phyloP scores from a whole-genome alignment of 2,888 invertebrate species.

The Stramonita haemastoma region DNA sequence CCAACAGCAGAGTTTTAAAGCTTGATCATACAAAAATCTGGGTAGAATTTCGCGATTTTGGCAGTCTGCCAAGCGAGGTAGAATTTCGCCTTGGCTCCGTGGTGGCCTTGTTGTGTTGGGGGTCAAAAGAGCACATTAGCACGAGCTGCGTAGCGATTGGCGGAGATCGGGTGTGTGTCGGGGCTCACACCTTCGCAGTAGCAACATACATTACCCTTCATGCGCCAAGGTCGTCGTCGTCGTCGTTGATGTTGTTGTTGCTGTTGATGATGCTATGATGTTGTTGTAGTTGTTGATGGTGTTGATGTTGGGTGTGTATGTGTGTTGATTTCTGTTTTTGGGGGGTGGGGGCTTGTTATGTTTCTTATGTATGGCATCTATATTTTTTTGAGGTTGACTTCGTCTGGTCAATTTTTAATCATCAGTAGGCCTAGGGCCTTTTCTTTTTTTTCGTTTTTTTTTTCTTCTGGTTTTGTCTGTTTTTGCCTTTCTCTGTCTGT shows the following conservation, averaged over 20 bases:
- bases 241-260: background rate
- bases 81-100: background rate
- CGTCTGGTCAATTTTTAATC: no score
- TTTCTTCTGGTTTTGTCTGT: no score
- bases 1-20: background rate
- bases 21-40: background rate
- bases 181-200: slow-evolving; percentile 56
- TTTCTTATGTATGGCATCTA: no score
- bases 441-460: no score
- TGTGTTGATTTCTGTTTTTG: background rate
- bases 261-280: background rate
- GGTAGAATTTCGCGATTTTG: background rate
- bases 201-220: slow-evolving; percentile 36
- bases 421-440: no score
- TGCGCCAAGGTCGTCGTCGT: background rate
- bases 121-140: background rate
- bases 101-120: background rate
- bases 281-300: background rate
- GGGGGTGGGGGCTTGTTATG: no score
- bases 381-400: no score
- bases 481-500: no score
- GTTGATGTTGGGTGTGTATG: background rate
- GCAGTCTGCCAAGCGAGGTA: slow-evolving; percentile 8
- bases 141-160: slow-evolving; percentile 52
- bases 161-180: slow-evolving; percentile 55